phyloP scores from a whole-genome alignment of 2,888 invertebrate genomes.

The Zaprionus bogoriensis region DNA sequence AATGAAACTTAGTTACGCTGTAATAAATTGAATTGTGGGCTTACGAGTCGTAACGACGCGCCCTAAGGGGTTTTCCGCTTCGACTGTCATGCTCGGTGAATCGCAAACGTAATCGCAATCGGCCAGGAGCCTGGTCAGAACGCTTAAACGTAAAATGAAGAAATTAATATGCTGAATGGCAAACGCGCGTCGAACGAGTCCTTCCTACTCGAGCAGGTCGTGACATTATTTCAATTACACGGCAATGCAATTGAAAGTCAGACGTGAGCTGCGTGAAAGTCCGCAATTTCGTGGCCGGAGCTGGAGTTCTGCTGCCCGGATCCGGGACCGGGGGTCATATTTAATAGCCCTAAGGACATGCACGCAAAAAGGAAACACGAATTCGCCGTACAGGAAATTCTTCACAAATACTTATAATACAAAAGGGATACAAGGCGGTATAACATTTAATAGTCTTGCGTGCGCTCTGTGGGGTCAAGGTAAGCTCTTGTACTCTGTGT shows the following conservation, averaged over 20 bases:
- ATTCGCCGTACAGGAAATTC: constrained; percentile 16
- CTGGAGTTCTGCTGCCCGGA: background rate
- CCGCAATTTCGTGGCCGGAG: background rate
- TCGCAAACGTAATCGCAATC: constrained; percentile 14
- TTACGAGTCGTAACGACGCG: constrained; percentile 35
- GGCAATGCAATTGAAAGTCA: constrained; percentile 33
- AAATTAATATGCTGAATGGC: constrained; percentile 55
- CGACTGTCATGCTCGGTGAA: constrained; percentile 35
- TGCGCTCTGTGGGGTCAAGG: constrained; percentile 34
- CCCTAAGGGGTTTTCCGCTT: background rate
- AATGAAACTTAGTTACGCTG: constrained; percentile 24
- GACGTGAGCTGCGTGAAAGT: constrained; percentile 46
- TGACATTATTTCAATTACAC: constrained; percentile 57
- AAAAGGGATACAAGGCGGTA: constrained; percentile 31
- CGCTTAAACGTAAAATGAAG: constrained; percentile 47
- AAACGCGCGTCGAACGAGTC: constrained; percentile 11
- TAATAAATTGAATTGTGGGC: constrained; percentile 47
- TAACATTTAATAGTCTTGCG: constrained; percentile 48
- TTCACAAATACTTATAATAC: constrained; percentile 21
- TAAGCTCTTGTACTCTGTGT: background rate
- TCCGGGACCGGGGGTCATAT: constrained; percentile 16
- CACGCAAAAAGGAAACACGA: constrained; percentile 26
- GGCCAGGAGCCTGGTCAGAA: constrained; percentile 10
- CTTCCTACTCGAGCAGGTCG: constrained; percentile 18
- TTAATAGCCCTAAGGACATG: constrained; percentile 35